phyloP scores from a whole-genome alignment of 2,113 vertebrate species.

The Lycaon pictus region DNA sequence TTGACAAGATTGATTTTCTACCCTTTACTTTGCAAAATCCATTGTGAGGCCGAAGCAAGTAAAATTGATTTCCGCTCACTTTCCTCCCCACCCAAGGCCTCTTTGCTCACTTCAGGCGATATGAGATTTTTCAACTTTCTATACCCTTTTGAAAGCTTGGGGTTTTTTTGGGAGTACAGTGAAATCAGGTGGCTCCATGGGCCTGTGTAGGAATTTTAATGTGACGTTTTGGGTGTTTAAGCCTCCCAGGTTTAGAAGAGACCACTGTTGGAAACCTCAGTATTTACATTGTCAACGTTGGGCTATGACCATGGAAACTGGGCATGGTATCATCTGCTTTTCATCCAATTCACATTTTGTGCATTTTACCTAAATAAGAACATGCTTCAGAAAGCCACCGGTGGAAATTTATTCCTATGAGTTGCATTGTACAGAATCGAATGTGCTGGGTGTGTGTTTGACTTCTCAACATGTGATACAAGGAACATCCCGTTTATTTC shows the following conservation, averaged over 20 bases:
- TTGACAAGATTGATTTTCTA: slow-evolving; percentile 79
- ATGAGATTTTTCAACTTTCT: slow-evolving; percentile 65
- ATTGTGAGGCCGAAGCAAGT: slow-evolving; percentile 68
- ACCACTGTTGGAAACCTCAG: neutral
- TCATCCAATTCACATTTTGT: neutral
- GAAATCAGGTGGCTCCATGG: slow-evolving; percentile 29
- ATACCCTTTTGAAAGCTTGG: slow-evolving; percentile 65
- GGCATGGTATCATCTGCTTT: neutral
- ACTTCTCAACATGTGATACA: neutral
- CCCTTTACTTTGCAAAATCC: slow-evolving; percentile 75
- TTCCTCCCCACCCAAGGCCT: slow-evolving; percentile 20
- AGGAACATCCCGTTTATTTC: slow-evolving; percentile 16
- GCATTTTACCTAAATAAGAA: slow-evolving; percentile 19
- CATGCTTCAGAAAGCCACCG: neutral
- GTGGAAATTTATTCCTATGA: slow-evolving; percentile 6
- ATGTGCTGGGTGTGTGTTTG: neutral
- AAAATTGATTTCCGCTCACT: slow-evolving; percentile 77
- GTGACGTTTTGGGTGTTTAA: neutral
- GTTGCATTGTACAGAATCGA: neutral
- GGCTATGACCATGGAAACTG: neutral
- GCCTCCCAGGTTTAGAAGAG: neutral
- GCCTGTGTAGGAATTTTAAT: slow-evolving; percentile 32
- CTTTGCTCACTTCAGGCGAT: slow-evolving; percentile 26
- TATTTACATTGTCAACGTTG: neutral
- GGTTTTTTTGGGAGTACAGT: neutral